Base-by-base conservation (phyloP, 2,888 invertebrate genomes). In the Elegia similella region DNA sequence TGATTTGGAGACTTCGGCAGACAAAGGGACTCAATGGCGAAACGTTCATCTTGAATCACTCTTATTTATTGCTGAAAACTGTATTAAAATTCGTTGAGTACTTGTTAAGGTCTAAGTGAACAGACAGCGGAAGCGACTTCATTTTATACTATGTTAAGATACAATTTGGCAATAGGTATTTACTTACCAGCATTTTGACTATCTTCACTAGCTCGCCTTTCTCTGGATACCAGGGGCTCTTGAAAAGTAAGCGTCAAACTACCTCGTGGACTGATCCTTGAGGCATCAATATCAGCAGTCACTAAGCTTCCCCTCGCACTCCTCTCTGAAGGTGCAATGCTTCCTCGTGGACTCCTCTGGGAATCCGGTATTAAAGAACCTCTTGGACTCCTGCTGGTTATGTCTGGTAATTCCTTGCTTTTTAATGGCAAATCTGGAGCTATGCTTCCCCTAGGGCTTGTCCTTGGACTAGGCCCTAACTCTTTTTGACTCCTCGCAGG, bases 241-340 rank as follows among this genome's bases (percentile, higher is more conserved):
- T 93, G 93, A 69, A 94, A 94, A 0, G 93, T 94, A 58, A 94
- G 74, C 0, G 93, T 93, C 55, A 94, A 70, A 69, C 93, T 93
- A 38, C 93, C 93, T 60, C 93, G 83, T 0, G 93, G 93, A 69
- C 93, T 93, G 17, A 92, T 72, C 52, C 84, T 82, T 0, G 86
- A 79, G 0, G 81, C 67, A 12, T 92, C 92, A 30, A 76, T 68
- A 6, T 88, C 88, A 2, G 80, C 82, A 0, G 90, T 70, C 10
- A 87, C 83, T 23, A 91, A 59, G 58, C 91, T 91, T 0, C 92
- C 92, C 47, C 90, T 72, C 0, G 86, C 88, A 66, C 88, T 88
- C 52, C 92, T 76, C 60, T 89, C 92, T 44, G 89, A 92, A 38
- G 93, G 92, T 0, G 92, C 93, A 62, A 94, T 90, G 69, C 94